Evolutionary conservation across 2,888 invertebrate genomes (phyloP).

Genomic region (Pterostichus madidus): DNA sequence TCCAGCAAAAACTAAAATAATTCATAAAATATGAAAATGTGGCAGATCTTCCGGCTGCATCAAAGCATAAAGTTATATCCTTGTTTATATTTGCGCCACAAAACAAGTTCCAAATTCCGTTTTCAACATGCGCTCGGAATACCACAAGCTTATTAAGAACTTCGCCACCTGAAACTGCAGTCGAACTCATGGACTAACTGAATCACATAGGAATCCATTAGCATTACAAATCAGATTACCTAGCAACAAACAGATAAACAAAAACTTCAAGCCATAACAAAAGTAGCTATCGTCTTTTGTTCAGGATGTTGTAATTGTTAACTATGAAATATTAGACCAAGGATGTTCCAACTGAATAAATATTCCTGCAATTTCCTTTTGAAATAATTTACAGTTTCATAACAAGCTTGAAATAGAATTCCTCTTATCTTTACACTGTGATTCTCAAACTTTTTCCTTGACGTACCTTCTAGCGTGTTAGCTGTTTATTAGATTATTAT

Average conservation of each 20-base stretch:
- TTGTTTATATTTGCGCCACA: slow-evolving; percentile 20
- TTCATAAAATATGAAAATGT: background rate
- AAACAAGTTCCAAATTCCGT: slow-evolving; percentile 27
- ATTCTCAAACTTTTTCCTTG: too few relatives aligned
- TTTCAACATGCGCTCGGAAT: slow-evolving; percentile 30
- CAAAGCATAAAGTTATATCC: slow-evolving; percentile 18
- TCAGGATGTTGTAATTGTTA: slow-evolving; percentile 14
- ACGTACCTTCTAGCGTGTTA: too few relatives aligned
- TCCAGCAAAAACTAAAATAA: background rate
- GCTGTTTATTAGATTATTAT: too few relatives aligned
- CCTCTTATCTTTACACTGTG: background rate
- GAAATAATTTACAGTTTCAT: slow-evolving; percentile 15
- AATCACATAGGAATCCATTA: slow-evolving; percentile 38
- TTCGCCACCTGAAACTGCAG: slow-evolving; percentile 44
- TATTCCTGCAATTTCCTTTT: slow-evolving; percentile 30
- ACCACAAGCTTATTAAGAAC: slow-evolving; percentile 46
- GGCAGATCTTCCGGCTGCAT: background rate
- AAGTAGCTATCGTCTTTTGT: slow-evolving; percentile 25
- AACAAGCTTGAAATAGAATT: slow-evolving; percentile 11
- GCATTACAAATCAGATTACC: slow-evolving; percentile 41
- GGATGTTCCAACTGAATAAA: slow-evolving; percentile 44
- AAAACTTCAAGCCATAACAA: slow-evolving; percentile 34
- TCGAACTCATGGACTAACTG: slow-evolving; percentile 8
- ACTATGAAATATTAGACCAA: slow-evolving; percentile 36
- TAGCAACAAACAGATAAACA: slow-evolving; percentile 30